Evolutionary conservation across 1,140 invertebrate species (phyloP).

Genomic region (Thalassaphorura encarpata): DNA sequence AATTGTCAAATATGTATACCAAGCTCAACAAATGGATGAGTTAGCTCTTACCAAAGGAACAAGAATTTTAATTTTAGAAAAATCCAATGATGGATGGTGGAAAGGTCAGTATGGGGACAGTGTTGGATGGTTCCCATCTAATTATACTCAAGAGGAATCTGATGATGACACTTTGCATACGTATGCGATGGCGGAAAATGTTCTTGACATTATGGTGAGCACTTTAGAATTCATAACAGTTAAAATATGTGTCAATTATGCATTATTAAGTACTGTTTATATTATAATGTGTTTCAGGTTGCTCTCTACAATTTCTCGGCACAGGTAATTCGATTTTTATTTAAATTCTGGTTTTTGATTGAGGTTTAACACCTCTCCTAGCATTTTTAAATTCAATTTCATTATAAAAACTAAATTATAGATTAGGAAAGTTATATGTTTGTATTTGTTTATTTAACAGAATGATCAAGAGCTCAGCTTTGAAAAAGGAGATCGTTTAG

Average conservation of each 20-base stretch:
- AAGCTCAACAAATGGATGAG: slow-evolving; percentile 94
- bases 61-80: slow-evolving; percentile 88
- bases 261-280: too few relatives aligned
- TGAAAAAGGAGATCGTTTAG: slow-evolving; percentile 86
- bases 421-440: not conserved
- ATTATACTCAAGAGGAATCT: slow-evolving; percentile 90
- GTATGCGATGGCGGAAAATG: slow-evolving; percentile 84
- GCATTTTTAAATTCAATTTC: not conserved
- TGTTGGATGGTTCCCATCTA: slow-evolving; percentile 94
- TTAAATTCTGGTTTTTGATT: too few relatives aligned
- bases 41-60: slow-evolving; percentile 83
- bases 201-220: slow-evolving; percentile 89
- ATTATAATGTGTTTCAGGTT: too few relatives aligned
- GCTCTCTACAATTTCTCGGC: slow-evolving; percentile 73
- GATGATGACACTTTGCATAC: slow-evolving; percentile 73
- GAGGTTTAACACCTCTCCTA: not conserved
- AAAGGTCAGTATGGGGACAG: slow-evolving; percentile 52
- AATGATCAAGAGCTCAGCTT: slow-evolving; percentile 96
- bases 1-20: slow-evolving; percentile 95
- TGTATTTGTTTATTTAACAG: slow-evolving; percentile 41
- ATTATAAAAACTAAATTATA: not conserved
- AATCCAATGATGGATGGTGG: slow-evolving; percentile 99
- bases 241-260: too few relatives aligned
- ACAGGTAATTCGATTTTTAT: slow-evolving; percentile 26
- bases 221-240: slow-evolving; percentile 64